phyloP scores from a whole-genome alignment of 30 jellyfish, hydroid and myxozoan genomes.

The Pelagia noctiluca region DNA sequence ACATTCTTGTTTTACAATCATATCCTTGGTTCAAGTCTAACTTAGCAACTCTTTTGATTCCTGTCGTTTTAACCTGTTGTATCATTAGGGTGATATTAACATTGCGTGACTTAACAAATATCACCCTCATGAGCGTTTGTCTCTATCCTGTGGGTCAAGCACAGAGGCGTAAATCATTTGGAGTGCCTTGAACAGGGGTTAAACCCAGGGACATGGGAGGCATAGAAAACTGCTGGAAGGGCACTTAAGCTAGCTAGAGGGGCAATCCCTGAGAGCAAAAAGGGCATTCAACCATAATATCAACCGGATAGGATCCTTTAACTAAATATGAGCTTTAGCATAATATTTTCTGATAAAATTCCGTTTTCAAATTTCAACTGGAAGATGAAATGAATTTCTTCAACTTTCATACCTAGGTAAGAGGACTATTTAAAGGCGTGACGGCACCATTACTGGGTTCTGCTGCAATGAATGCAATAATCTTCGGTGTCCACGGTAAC shows the following conservation, averaged over 20 bases:
- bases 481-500: slow-evolving; percentile 93
- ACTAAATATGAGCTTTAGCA: neutral
- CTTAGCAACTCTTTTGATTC: no score
- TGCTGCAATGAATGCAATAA: slow-evolving; percentile 77
- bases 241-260: neutral
- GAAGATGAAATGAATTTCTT: neutral
- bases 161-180: no score
- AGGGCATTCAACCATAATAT: neutral
- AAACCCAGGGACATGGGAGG: no score
- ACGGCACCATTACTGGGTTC: slow-evolving; percentile 92
- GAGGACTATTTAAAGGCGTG: slow-evolving; percentile 90
- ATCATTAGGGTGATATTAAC: neutral
- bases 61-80: neutral
- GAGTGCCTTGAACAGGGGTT: no score
- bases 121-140: neutral
- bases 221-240: neutral
- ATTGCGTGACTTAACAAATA: neutral
- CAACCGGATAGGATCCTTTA: neutral
- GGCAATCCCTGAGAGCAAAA: neutral
- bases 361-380: neutral
- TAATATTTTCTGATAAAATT: neutral
- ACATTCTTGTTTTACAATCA: no score
- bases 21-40: no score
- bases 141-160: neutral
- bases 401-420: slow-evolving; percentile 31